Percentiles rank a stretch among this genome's conserved stretches.
Evolutionary conservation across 2,888 invertebrate genomes (phyloP).

Genomic region (Apodemia duryi): DNA sequence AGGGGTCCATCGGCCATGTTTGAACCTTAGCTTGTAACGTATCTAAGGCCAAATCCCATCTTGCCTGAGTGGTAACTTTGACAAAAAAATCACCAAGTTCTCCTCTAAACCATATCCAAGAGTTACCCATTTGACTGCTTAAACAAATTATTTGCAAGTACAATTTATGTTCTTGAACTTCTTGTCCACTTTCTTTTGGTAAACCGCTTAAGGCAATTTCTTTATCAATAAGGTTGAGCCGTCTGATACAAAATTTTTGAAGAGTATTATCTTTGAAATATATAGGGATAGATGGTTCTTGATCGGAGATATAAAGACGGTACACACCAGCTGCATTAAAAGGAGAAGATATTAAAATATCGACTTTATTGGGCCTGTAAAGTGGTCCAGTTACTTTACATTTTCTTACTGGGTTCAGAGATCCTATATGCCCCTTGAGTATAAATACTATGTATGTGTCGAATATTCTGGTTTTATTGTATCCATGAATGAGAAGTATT

Average conservation of each 20-base stretch:
- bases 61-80: conserved; percentile 58
- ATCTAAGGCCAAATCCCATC: conserved; percentile 62
- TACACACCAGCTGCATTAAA: conserved; percentile 44
- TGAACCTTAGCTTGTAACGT: conserved; percentile 51
- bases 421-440: conserved; percentile 51
- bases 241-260: conserved; percentile 50
- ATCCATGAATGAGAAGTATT: conserved; percentile 60
- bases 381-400: conserved; percentile 62
- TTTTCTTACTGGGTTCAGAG: conserved; percentile 53
- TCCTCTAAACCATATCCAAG: conserved; percentile 67
- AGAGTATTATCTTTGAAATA: conserved; percentile 41
- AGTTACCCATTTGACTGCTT: conserved; percentile 53
- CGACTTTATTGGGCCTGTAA: conserved; percentile 62
- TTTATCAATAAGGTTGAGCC: conserved; percentile 58
- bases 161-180: conserved; percentile 51
- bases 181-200: conserved; percentile 51
- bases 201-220: conserved; percentile 49
- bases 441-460: conserved; percentile 63
- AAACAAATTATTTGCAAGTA: conserved; percentile 61
- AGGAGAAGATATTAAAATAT: conserved; percentile 56
- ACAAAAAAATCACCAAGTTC: conserved; percentile 64
- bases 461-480: conserved; percentile 68
- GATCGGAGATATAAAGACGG: conserved; percentile 50
- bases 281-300: conserved; percentile 56
- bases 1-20: conserved; percentile 60